A percentile compares a stretch with the other conserved stretches of the same genome.
Conservation (phyloP, 2,113 vertebrate species). For the Sapayoa aenigma region DNA sequence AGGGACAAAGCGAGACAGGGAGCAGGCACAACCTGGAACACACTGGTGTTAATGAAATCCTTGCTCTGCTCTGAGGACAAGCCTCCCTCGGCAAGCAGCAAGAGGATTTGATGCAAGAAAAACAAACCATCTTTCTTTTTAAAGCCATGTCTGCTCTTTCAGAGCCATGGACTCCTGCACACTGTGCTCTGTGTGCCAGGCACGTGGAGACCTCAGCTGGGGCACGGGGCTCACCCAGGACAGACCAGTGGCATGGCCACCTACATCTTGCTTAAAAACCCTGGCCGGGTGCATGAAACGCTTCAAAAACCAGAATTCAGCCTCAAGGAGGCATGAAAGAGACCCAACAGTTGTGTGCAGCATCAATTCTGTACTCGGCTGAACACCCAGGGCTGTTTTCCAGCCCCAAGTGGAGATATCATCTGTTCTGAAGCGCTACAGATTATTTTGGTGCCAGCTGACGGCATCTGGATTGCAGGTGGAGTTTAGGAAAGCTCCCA, state of each 20-base stretch:
- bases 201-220: rapidly evolving
- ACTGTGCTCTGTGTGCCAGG: rapidly evolving
- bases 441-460: background rate
- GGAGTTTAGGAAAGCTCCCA: background rate
- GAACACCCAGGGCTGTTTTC: background rate
- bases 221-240: background rate
- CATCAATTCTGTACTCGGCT: background rate
- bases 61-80: background rate
- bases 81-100: background rate
- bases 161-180: background rate
- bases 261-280: background rate
- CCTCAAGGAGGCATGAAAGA: rapidly evolving
- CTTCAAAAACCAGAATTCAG: background rate
- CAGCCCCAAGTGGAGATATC: background rate
- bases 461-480: background rate
- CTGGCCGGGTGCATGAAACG: rapidly evolving
- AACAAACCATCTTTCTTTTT: background rate
- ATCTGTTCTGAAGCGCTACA: background rate
- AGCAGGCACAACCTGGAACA: background rate
- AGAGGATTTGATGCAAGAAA: background rate
- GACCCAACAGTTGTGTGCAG: background rate
- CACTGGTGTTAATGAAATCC: background rate
- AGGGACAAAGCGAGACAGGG: background rate
- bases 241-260: rapidly evolving
- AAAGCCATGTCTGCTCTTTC: background rate